Base-by-base conservation (phyloP, 2,113 vertebrate genomes). In the Halichoeres trimaculatus region DNA sequence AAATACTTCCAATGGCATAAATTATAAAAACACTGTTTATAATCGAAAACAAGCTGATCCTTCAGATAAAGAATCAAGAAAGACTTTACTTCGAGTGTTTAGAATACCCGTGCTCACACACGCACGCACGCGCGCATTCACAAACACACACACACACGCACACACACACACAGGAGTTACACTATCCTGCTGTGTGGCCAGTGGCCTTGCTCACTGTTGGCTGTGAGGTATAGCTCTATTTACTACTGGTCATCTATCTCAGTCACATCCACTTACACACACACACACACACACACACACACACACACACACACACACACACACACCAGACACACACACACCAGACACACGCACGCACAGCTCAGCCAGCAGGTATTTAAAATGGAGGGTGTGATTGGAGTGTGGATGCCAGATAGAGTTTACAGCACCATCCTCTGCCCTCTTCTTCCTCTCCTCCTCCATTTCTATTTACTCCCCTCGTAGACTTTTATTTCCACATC, bases 151-250 rank as follows among this genome's bases (percentile, higher is more conserved):
- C 47, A 36, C 56, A 23, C 16, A 58, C 43, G 53, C 36, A 45
- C 51, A 57, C 54, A 57, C 50, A 24, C 63, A 53, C 58, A 52
- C 54, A 48, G 57, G 47, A 66, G 40, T 52, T 50, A 62, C 60
- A 82, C 76, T 68, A 52, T 53, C 38, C 69, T 59, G 60, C 41
- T 86, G 76, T 84, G 63, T 83, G 81, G 87, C 80, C 84, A 78
- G 74, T 86, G 85, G 83, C 77, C 85, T 83, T 86, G 64, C 76
- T 88, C 68, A 85, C 85, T 81, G 61, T 64, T 81, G 81, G 81
- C 76, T 82, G 76, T 86, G 85, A 91, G 84, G 63, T 87, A 89
- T 81, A 77, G 88, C 87, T 88, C 81, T 89, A 89, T 91, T 88
- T 90, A 85, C 83, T 62, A 78, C 60, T 84, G 76, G 72, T 76